phyloP scores from a whole-genome alignment of 2,888 invertebrate species.

The Zygaena filipendulae region DNA sequence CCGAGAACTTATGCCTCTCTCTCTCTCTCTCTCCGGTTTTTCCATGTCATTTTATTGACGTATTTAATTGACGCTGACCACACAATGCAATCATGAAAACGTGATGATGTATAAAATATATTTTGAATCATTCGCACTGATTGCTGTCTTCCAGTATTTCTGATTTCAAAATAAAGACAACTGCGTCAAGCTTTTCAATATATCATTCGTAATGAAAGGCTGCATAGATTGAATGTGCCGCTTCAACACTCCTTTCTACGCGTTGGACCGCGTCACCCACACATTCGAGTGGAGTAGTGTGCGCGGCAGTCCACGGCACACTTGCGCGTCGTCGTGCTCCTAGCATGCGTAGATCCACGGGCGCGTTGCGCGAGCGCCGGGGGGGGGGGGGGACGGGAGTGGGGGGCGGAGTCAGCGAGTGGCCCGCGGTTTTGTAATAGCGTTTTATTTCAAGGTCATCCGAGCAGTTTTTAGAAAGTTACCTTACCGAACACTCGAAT shows the following conservation, averaged over 20 bases:
- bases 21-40: too few species aligned
- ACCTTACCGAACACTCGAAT: slow-evolving; percentile 43
- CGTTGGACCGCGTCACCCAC: slow-evolving; percentile 29
- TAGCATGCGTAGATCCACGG: slow-evolving; percentile 46
- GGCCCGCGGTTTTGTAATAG: slow-evolving; percentile 65
- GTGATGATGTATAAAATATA: too few species aligned
- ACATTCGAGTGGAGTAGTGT: slow-evolving; percentile 17
- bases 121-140: too few species aligned
- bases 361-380: slow-evolving; percentile 34
- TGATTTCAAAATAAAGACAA: too few species aligned
- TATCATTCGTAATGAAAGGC: too few species aligned
- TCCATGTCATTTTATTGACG: too few species aligned
- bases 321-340: slow-evolving; percentile 28
- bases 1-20: too few species aligned
- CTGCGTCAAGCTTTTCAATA: too few species aligned
- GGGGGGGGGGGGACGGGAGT: slow-evolving; percentile 27
- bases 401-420: slow-evolving; percentile 49
- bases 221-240: too few species aligned
- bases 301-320: slow-evolving; percentile 9
- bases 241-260: slow-evolving; percentile 55
- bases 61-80: too few species aligned
- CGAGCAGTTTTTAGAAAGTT: slow-evolving; percentile 68
- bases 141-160: too few species aligned
- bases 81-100: too few species aligned
- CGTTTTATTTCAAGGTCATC: slow-evolving; percentile 68